Evolutionary conservation across 2,888 invertebrate species (phyloP), one percentile per base, ranked within the genome.

Genomic region (Pollenia labialis): DNA sequence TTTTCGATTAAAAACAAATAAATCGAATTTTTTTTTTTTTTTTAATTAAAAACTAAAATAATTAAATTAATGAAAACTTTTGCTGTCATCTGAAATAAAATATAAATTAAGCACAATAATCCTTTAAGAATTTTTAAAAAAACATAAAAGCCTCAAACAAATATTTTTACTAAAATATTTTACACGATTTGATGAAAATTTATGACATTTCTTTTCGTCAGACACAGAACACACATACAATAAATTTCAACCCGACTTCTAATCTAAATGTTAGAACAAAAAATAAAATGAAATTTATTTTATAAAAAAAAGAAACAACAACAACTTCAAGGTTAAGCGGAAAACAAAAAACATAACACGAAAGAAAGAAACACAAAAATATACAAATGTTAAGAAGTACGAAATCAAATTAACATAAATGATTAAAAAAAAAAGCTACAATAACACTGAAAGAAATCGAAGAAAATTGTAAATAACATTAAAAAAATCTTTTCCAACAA

Each of bases 251-350:
- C 18, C 69, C 44, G 14, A 54, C 14, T 44, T 68, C 52, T 79
- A 76, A 82, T 75, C 72, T 84, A 14, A 32, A 66, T 18, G 46
- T 75, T 69, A 46, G 44, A 71, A 50, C 23, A 18, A 68, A 54
- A 46, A 58, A 58, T 48, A 54, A 52, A 71, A 46, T 10, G 1
- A 62, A 68, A 12, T 16, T 48, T 40, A 58, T 71, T 77, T 48
- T 76, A 75, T 16, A 32, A 6, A 2, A 32, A 32, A 32, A 58
- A 60, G 1, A 50, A 18, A 42, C 23, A 44, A 50, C 48, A 62
- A 72, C n/a, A 69, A 50, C 56, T 32, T 64, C 72, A 84, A 84
- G 83, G 83, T 84, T 79, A 84, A 72, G 76, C 82, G 82, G 69
- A 82, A 82, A 69, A 66, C n/a, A 81, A 74, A 72, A 52, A 80